Percentiles rank a stretch among this genome's conserved stretches.
Evolutionary conservation across 2,797 vertebrate genomes (phyloP).

Genomic region (Mionectes olivaceus): DNA sequence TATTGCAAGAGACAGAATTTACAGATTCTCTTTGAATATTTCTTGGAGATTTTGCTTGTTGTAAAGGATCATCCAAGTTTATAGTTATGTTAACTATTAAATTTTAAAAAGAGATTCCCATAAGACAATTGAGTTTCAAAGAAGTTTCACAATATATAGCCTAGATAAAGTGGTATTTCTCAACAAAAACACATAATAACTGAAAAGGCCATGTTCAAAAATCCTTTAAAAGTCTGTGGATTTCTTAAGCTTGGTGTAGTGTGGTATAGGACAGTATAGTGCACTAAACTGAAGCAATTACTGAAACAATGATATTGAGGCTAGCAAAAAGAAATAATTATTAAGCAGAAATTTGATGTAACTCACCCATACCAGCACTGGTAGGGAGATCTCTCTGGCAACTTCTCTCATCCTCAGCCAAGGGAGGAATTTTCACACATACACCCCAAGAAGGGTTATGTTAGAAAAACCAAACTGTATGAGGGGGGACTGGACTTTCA

Average conservation of each 20-base stretch:
- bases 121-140: background rate
- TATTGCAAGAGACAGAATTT: background rate
- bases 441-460: no score
- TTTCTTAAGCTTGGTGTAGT: background rate
- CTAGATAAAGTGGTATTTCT: background rate
- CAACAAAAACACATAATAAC: background rate
- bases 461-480: no score
- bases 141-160: background rate
- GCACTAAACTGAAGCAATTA: no score
- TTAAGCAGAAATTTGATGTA: no score
- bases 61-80: background rate
- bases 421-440: no score
- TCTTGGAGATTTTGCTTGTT: conserved; percentile 27
- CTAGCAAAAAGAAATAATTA: no score
- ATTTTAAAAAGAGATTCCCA: background rate
- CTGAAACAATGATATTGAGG: no score
- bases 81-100: background rate
- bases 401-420: no score
- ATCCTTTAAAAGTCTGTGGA: background rate
- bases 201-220: background rate
- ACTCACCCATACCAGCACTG: no score
- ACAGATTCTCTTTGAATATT: background rate
- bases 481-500: no score
- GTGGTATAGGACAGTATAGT: no score
- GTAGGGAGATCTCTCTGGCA: no score